phyloP scores from a whole-genome alignment of 2,888 invertebrate genomes.

The Agriopis leucophaearia region DNA sequence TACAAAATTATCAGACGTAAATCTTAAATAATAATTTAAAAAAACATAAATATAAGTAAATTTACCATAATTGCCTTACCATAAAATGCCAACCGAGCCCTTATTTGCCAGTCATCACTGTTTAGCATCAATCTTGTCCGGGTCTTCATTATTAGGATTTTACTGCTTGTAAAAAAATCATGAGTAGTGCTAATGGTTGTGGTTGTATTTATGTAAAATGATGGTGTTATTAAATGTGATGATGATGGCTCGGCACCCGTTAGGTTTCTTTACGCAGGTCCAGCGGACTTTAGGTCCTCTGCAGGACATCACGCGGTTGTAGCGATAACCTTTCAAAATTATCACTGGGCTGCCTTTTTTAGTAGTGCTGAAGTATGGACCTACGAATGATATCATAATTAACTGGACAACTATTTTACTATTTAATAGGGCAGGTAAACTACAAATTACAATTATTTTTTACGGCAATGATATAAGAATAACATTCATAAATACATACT shows the following conservation, averaged over 20 bases:
- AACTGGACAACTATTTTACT: background rate
- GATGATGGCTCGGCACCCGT: constrained; percentile 52
- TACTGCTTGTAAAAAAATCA: background rate
- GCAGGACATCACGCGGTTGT: constrained; percentile 45
- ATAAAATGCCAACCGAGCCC: no score
- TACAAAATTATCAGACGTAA: no score
- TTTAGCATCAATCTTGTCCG: background rate
- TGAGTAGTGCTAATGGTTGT: constrained; percentile 8
- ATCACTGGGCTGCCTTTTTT: constrained; percentile 54
- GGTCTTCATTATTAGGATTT: background rate
- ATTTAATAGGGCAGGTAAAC: background rate
- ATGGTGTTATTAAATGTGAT: constrained; percentile 41
- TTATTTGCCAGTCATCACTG: no score
- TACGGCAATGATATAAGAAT: background rate
- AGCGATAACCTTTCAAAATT: constrained; percentile 48
- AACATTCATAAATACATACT: background rate
- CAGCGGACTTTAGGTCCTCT: constrained; percentile 53
- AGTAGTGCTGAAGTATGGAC: constrained; percentile 51
- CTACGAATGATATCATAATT: constrained; percentile 4
- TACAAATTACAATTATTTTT: background rate
- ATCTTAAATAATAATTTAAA: no score
- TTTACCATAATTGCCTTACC: no score
- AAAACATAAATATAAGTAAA: no score
- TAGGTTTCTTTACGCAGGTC: constrained; percentile 53
- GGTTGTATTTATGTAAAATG: constrained; percentile 27